Evolutionary conservation across 2,113 vertebrate species (phyloP).

Genomic region (Hiodon alosoides): DNA sequence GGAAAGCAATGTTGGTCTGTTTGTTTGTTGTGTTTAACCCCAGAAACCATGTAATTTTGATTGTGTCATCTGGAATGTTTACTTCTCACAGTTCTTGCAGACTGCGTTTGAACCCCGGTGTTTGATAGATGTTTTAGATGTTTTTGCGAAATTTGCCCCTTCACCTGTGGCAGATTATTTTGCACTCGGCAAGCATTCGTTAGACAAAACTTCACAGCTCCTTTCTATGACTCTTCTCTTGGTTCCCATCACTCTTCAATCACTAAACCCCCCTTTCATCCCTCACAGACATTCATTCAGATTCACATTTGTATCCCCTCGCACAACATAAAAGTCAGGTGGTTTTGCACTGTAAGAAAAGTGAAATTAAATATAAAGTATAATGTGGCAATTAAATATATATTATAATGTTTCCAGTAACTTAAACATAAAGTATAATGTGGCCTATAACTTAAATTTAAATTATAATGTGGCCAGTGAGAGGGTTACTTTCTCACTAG

Average conservation of each 20-base stretch:
- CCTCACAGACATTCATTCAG: slow-evolving; percentile 32
- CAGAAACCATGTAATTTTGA: no score
- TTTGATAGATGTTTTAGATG: slow-evolving; percentile 42
- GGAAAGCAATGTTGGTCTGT: no score
- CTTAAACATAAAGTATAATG: no score
- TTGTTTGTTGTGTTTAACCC: no score
- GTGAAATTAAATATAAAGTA: no score
- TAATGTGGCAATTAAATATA: no score
- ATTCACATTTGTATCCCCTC: slow-evolving; percentile 12
- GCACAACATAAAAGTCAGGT: slow-evolving; percentile 12
- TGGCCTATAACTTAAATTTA: no score
- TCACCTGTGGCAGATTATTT: slow-evolving; percentile 49
- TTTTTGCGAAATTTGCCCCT: slow-evolving; percentile 35
- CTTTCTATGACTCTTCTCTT: slow-evolving; percentile 35
- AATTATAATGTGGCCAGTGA: no score
- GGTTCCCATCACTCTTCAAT: slow-evolving; percentile 25
- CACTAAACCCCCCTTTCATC: slow-evolving; percentile 31
- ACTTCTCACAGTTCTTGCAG: no score
- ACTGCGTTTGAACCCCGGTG: not conserved
- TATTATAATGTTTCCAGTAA: no score
- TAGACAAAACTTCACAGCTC: slow-evolving; percentile 32
- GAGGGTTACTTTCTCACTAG: no score
- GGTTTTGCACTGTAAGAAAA: not conserved
- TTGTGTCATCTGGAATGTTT: no score
- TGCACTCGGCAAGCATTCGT: slow-evolving; percentile 43